Evolutionary conservation across 2,113 vertebrate genomes (phyloP), one percentile per base, ranked within the genome.

Genomic region (Tyrannus savana): DNA sequence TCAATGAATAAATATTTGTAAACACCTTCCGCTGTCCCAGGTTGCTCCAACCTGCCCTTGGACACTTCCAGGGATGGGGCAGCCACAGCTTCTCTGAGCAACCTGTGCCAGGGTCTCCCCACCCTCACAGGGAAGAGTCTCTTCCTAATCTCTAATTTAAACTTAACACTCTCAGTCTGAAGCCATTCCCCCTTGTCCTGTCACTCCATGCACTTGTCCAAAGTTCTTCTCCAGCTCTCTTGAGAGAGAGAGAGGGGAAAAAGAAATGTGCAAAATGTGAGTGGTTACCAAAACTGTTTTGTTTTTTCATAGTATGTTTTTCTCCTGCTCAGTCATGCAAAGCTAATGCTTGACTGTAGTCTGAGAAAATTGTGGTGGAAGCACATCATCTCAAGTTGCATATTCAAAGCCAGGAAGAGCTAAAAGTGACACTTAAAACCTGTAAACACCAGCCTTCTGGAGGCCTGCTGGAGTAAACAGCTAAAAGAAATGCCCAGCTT

Each of bases 161-260:
- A 41, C 9, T 41, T 42, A 14, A 14, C 27, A 41, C 18, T 14
- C 39, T 63, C 78, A 53, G 17, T 27, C 2, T 12, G 78, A 31
- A 76, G 47, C 30, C 62, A 18, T 68, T 83, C 30, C n/a, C 19
- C 17, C 6, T 27, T 68, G n/a, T 37, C 28, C n/a, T 53, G 33
- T 46, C 7, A 47, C 63, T 60, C 55, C 46, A 28, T 25, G 9
- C 55, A 19, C 19, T 27, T 22, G 7, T 56, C 50, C 17, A 37
- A 27, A 41, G 46, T 21, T 24, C 23, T 10, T 53, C 19, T 75
- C 46, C 19, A 27, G 44, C 77, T 52, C 15, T 35, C 31, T 23
- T 0, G 0, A 64, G 44, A 23, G 46, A 28, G 28, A 64, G 44
- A n/a, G 23, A 1, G 0, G 0, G n/a, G 24, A 42, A 67, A 46